Conservation (phyloP, 2,797 vertebrate species). For the Channa striata region DNA sequence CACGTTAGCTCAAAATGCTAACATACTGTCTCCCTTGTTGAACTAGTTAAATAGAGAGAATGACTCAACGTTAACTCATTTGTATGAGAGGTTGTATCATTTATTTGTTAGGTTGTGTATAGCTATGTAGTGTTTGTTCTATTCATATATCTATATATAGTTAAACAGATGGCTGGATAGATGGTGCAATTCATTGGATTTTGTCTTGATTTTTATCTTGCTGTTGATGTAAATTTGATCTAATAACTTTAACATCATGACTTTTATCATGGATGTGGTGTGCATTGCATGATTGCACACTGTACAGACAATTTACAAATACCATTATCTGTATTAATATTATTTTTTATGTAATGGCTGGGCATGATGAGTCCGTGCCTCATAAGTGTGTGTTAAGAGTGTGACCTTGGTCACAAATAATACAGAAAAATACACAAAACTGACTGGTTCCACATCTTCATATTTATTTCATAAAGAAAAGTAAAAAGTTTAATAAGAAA, state of each 20-base stretch:
- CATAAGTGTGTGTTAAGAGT: neutral
- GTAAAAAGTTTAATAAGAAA: constrained; percentile 83
- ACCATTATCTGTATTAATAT: neutral
- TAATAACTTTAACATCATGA: neutral
- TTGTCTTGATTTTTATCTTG: too few species aligned
- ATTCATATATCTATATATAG: too few species aligned
- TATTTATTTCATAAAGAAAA: constrained; percentile 86
- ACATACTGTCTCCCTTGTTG: neutral
- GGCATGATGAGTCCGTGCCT: neutral
- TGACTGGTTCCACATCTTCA: constrained; percentile 72
- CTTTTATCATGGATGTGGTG: neutral
- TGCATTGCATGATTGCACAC: neutral
- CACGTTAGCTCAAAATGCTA: neutral
- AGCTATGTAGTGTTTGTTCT: neutral
- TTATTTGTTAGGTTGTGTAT: neutral
- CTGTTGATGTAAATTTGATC: too few species aligned
- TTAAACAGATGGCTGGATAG: too few species aligned
- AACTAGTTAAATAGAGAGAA: neutral
- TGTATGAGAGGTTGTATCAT: neutral
- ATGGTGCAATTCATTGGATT: too few species aligned
- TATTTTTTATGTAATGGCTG: neutral
- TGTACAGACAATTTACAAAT: neutral
- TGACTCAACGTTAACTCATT: too few species aligned
- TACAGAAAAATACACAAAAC: constrained; percentile 40
- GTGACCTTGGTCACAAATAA: constrained; percentile 18